Base-by-base conservation (phyloP, 2,797 vertebrate species). In the Chrysocyon brachyurus region DNA sequence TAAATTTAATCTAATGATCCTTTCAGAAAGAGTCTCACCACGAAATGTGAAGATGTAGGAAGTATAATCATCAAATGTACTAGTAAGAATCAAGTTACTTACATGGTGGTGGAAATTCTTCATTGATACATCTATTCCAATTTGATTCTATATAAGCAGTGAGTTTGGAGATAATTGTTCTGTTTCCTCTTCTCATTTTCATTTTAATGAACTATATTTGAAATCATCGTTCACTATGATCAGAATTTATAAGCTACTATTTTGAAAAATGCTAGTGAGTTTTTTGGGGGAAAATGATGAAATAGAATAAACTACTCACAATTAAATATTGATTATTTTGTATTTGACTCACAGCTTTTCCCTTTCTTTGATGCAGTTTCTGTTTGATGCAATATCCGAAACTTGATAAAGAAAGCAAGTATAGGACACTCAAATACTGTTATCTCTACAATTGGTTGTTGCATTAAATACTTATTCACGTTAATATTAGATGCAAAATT, bases 1-100 rank as follows among this genome's bases (percentile, higher is more conserved):
- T 89, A 82, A 96, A 87, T 95, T 96, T 90, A 93, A 81, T 19
- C 40, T 70, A 96, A 79, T 57, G 12, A 93, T 90, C 54, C 82
- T 96, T 52, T 93, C 77, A 92, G 26, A 72, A 93, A 93, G 66
- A 95, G 64, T 93, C 24, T 89, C 12, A 68, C 8, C 19, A 11
- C 63, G 86, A 93, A 96, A 92, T 97, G 77, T 81, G 90, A 93
- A 59, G 63, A 90, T 88, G 14, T 36, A 83, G 36, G 54, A 94
- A 96, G 86, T 91, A 72, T 79, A 86, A 52, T 16, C 63, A 78
- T 92, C 12, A 6, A 56, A 59, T 85, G 17, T 64, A 64, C 54
- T 72, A 79, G 11, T 36, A 61, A 95, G 72, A 93, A 36, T 17
- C 11, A 22, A 57, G 21, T 96, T 57, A 26, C 22, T 95, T 96